Conservation (phyloP, 2,888 invertebrate species). For the Stenodera caucasica region DNA sequence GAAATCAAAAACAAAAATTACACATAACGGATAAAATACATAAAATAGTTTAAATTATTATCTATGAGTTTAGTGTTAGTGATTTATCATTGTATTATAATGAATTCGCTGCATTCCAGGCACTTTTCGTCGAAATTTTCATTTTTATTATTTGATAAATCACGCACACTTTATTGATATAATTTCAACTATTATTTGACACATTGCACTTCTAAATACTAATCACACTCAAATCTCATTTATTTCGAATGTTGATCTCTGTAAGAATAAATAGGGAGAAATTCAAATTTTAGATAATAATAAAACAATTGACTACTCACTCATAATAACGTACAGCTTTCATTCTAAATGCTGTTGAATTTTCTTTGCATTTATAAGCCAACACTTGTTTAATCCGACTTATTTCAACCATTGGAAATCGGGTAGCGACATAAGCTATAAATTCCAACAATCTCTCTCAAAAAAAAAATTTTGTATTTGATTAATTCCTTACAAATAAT, state of each 20-base stretch:
- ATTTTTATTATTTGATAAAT: neutral
- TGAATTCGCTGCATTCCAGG: neutral
- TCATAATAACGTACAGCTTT: slow-evolving; percentile 67
- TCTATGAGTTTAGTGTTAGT: neutral
- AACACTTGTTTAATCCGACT: slow-evolving; percentile 76
- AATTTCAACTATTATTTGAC: slow-evolving; percentile 1
- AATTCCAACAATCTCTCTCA: slow-evolving; percentile 31
- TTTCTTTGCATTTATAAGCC: slow-evolving; percentile 78
- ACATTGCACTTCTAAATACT: slow-evolving; percentile 10
- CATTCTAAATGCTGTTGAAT: slow-evolving; percentile 74
- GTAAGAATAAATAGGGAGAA: slow-evolving; percentile 6
- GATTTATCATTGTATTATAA: neutral
- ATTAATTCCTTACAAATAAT: slow-evolving; percentile 64
- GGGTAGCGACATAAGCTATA: slow-evolving; percentile 70
- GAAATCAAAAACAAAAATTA: neutral
- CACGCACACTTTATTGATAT: neutral
- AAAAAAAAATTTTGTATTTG: slow-evolving; percentile 9
- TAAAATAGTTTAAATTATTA: neutral
- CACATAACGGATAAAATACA: neutral
- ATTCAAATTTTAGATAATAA: neutral
- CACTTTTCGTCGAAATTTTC: neutral
- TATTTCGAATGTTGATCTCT: slow-evolving; percentile 23
- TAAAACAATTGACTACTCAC: slow-evolving; percentile 34
- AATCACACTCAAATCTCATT: neutral
- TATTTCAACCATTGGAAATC: slow-evolving; percentile 74